Evolutionary conservation across 2,888 invertebrate genomes (phyloP), one percentile per base, ranked within the genome.

Genomic region (Zonitis immaculata): DNA sequence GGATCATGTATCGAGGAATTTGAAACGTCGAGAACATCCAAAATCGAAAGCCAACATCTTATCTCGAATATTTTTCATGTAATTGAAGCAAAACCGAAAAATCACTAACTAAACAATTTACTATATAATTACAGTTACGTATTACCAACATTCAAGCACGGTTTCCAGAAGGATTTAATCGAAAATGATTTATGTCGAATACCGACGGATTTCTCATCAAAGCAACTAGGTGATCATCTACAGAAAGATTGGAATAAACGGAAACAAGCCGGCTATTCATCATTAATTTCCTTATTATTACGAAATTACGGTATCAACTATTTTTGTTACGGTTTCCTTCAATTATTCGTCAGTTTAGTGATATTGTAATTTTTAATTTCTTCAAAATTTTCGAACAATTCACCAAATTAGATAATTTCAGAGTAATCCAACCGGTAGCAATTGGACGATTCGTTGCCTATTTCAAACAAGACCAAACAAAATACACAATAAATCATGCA

Each of bases 401-500:
- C n/a, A n/a, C n/a, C n/a, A n/a, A n/a, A n/a, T n/a, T n/a, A n/a
- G n/a, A n/a, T 12, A 11, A 9, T 55, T 55, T 9, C 48, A 71
- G 71, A 47, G 56, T 69, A 7, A 44, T 69, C 12, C 63, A 61
- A 44, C 71, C 71, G 2, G 53, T 49, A 28, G 67, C 66, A 0
- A 35, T 69, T 7, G 61, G 63, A 12, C 70, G 63, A 61, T 52
- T 71, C 5, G 65, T 71, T 6, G 62, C 64, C 0, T 70, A 65
- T 48, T 71, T 70, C 27, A 42, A 54, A 25, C 57, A 61, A 26
- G 58, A 56, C 14, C 68, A 67, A 57, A 63, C 63, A 3, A 43
- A 47, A 11, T 48, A 67, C 6, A 54, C 65, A 8, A 62, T 47
- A 50, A 11, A 77, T 3, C 79, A 85, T 16, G 91, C 91, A 0